A percentile compares a stretch with the other conserved stretches of the same genome.
phyloP scores from a whole-genome alignment of 2,888 invertebrate genomes.

The Thalpophila matura region DNA sequence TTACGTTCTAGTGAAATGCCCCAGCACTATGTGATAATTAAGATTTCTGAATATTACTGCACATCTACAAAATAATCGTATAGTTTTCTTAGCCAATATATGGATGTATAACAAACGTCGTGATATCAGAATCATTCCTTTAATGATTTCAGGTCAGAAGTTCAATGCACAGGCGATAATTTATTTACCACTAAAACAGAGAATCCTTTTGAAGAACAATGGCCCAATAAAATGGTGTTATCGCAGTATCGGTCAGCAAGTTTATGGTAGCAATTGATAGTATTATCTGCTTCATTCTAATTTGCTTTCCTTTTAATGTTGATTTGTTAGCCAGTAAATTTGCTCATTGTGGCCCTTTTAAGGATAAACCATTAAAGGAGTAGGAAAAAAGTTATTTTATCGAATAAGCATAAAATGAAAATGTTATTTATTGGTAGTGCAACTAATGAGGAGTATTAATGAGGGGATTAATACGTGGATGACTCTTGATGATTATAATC shows the following conservation, averaged over 20 bases:
- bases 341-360: slow-evolving; percentile 46
- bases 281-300: slow-evolving; percentile 56
- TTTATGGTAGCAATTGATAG: slow-evolving; percentile 61
- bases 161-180: slow-evolving; percentile 60
- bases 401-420: background rate
- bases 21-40: no score
- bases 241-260: slow-evolving; percentile 59
- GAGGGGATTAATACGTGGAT: no score
- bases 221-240: slow-evolving; percentile 63
- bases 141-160: slow-evolving; percentile 58
- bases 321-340: slow-evolving; percentile 35
- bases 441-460: background rate
- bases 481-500: background rate
- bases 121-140: slow-evolving; percentile 46
- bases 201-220: slow-evolving; percentile 65
- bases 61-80: background rate
- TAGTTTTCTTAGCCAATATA: slow-evolving; percentile 4
- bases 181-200: slow-evolving; percentile 52
- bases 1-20: no score
- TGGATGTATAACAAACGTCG: slow-evolving; percentile 8
- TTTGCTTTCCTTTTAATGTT: slow-evolving; percentile 56
- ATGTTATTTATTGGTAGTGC: background rate
- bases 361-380: slow-evolving; percentile 12
- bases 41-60: no score
- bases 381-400: background rate